These are phyloP conservation scores for Triops cancriformis DNA, from an alignment of 1,140 invertebrate genomes.

Conservation along the genomic window DNA sequence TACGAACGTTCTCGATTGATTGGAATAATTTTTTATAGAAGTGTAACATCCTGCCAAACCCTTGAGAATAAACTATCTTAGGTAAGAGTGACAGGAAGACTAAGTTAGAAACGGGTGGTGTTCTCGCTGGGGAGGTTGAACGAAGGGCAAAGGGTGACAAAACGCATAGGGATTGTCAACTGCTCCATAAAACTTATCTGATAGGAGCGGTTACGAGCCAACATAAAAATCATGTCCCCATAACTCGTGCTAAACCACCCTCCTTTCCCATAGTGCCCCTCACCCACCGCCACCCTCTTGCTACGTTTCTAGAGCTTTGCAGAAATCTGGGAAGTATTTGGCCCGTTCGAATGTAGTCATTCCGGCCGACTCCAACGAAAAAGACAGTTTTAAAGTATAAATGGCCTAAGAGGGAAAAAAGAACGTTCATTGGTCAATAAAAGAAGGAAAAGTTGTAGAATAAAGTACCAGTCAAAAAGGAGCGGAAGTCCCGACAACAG, in stretches of 20 bases:
- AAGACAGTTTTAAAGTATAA: no score
- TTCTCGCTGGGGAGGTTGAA: background rate
- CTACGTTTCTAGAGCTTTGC: background rate
- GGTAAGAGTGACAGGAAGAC: background rate
- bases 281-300: background rate
- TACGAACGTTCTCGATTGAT: no score
- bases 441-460: background rate
- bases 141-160: conserved; percentile 12
- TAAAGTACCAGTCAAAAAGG: background rate
- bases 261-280: background rate
- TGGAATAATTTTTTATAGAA: no score
- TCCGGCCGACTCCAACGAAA: no score
- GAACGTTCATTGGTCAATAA: background rate
- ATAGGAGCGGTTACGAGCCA: conserved; percentile 8
- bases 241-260: background rate
- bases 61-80: no score
- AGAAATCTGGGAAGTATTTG: background rate
- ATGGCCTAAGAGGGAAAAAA: no score
- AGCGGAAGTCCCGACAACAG: background rate
- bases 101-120: background rate
- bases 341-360: no score
- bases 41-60: no score
- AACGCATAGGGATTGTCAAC: conserved; percentile 13
- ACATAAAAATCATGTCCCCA: conserved; percentile 11
- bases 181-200: conserved; percentile 6